phyloP scores from a whole-genome alignment of 2,113 vertebrate species.

The Sardina pilchardus region DNA sequence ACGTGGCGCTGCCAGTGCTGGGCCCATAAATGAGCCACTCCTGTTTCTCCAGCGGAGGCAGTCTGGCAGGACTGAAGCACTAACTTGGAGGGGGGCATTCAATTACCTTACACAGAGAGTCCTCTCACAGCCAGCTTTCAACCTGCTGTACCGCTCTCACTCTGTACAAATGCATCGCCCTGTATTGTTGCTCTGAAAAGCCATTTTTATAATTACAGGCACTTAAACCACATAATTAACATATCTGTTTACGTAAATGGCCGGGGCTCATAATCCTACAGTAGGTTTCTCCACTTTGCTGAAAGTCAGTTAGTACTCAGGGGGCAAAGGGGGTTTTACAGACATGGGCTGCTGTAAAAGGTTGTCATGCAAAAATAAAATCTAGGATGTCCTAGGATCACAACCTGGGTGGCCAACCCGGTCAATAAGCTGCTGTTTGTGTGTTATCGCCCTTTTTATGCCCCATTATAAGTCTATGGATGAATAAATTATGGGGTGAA shows the following conservation, averaged over 20 bases:
- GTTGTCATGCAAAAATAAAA: too few species aligned
- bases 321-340: too few species aligned
- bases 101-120: constrained; percentile 9
- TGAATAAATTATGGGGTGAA: too few species aligned
- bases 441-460: too few species aligned
- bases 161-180: not conserved
- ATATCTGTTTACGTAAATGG: not conserved
- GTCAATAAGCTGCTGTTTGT: too few species aligned
- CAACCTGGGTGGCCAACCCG: too few species aligned
- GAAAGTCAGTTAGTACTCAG: not conserved
- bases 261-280: not conserved
- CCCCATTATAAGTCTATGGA: too few species aligned
- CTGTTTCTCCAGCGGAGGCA: not conserved
- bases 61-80: constrained; percentile 15
- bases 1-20: not conserved
- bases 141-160: not conserved
- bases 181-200: not conserved
- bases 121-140: not conserved
- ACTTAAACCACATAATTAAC: not conserved
- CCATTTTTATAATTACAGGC: not conserved
- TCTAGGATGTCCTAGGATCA: too few species aligned
- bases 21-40: not conserved
- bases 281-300: not conserved
- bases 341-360: too few species aligned
- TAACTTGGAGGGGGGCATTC: constrained; percentile 9